Evolutionary conservation across 2,888 invertebrate genomes (phyloP), one percentile per base, ranked within the genome.

Genomic region (Geophilus truncorum): DNA sequence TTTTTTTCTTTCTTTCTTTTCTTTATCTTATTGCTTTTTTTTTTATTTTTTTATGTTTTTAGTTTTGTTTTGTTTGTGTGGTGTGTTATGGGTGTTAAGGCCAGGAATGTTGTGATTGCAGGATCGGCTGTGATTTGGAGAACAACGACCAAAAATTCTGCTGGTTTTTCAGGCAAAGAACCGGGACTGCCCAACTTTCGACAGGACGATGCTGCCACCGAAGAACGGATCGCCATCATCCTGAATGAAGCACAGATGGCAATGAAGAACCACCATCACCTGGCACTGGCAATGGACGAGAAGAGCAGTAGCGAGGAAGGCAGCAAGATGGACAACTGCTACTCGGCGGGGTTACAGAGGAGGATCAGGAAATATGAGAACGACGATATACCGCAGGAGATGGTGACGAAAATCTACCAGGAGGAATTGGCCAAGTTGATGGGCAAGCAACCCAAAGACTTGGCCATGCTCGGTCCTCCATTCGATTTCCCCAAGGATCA

Each of bases 371-470:
- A 95, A 85, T 95, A 94, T 88, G 94, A 94, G 87, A 94, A 95
- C 88, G 95, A 94, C 87, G 97, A 97, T 89, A 94, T 97, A 88
- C 94, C 97, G 51, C 97, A 97, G 86, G 98, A 98, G 86, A 96
- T 97, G 88, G 95, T 97, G 85, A 93, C 94, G 62, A 91, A 96
- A 85, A 95, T 97, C 85, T 97, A 97, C 87, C 96, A 97, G 85
- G 96, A 97, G 86, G 97, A 98, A 87, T 89, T 97, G 83, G 93
- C 95, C 81, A 97, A 97, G 87, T 91, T 98, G 80, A 96, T 97
- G 92, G 94, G 87, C 36, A 77, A 80, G 25, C 75, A 80, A 4
- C 80, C 80, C 45, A 81, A 82, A 78, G 82, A 82, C 15, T 57
- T 78, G 18, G 80, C 45, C 6, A 51, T 75, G 76, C 76, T 34